These are phyloP conservation scores for Smutsia gigantea DNA, from an alignment of 2,797 vertebrate species.

Conservation along the genomic window DNA sequence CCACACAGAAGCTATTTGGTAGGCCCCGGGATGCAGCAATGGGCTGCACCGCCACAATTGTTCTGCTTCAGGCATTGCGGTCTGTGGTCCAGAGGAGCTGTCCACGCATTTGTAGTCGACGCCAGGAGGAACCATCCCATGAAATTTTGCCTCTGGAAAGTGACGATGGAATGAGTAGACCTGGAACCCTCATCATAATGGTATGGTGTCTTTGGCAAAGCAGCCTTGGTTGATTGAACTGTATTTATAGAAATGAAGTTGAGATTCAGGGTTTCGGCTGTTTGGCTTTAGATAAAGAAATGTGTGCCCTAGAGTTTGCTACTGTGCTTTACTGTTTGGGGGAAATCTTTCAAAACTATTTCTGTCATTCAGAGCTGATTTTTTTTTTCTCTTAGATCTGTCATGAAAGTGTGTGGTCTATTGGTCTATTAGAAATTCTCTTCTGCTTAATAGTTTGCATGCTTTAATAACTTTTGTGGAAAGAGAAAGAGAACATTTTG, in stretches of 20 bases:
- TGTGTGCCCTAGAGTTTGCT: not conserved
- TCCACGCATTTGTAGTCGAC: slow-evolving; percentile 93
- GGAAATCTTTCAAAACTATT: slow-evolving; percentile 11
- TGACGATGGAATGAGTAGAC: slow-evolving; percentile 92
- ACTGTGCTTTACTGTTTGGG: not conserved
- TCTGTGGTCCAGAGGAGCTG: slow-evolving; percentile 96
- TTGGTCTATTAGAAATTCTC: not conserved
- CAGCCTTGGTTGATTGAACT: slow-evolving; percentile 53
- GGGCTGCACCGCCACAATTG: slow-evolving; percentile 97
- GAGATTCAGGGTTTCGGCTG: not conserved
- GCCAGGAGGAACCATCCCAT: slow-evolving; percentile 93
- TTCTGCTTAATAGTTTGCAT: not conserved
- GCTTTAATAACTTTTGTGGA: slow-evolving; percentile 12
- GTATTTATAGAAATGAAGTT: slow-evolving; percentile 49
- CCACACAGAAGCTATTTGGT: slow-evolving; percentile 92
- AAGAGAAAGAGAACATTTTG: not conserved
- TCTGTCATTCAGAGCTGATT: slow-evolving; percentile 32
- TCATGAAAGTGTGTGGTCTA: slow-evolving; percentile 30
- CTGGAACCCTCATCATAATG: slow-evolving; percentile 95
- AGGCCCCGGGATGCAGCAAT: slow-evolving; percentile 93
- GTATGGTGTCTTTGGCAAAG: slow-evolving; percentile 87
- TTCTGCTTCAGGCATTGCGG: slow-evolving; percentile 94
- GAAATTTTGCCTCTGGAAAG: slow-evolving; percentile 93
- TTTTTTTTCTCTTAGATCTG: slow-evolving; percentile 59
- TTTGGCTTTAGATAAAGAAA: not conserved